Base-by-base conservation (phyloP, 2,113 vertebrate species). In the Erythrolamprus reginae region DNA sequence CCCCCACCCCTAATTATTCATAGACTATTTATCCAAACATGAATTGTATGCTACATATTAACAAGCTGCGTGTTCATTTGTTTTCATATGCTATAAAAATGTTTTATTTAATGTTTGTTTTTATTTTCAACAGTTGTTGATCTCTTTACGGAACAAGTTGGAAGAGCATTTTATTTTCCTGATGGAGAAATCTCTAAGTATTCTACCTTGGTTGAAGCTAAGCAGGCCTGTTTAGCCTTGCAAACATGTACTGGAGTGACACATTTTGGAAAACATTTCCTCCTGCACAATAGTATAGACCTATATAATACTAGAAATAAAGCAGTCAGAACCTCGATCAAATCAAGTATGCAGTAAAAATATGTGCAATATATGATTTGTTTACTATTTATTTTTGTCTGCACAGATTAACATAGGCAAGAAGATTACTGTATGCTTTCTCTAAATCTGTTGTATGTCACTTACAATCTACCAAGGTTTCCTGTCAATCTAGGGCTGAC, bases 291-390 rank as follows among this genome's bases (percentile, higher is more conserved):
- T 61, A 83, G 87, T 28, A 51, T 82, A 45, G 87, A 90, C 28
- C 28, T 92, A 23, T 92, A 90, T 82, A 92, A 92, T 65, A 88
- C 82, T 38, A 88, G 89, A 83, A 21, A 90, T 4, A 86, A 88
- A 51, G 82, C 3, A 5, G 89, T 89, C 83, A 86, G 19, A 86
- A 56, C 83, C n/a, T 89, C 58, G 47, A 90, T 90, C 51, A 92
- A 92, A 56, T 90, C 92, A 90, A 89, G 92, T 92, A 90, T 51
- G 58, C 23, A 21, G 2, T 90, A 4, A 3, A 65, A 86, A 56
- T 61, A 4, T 58, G 17, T 87, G n/a, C n/a, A n/a, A n/a, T n/a
- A 19, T 52, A 42, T 5, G 56, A 24, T 52, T 42, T 6, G n/a
- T n/a, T 61, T 50, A 82, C 6, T 5, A 45, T 48, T 56, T 10